Base-by-base conservation (phyloP, 2,888 invertebrate genomes). In the Tiphia femorata region DNA sequence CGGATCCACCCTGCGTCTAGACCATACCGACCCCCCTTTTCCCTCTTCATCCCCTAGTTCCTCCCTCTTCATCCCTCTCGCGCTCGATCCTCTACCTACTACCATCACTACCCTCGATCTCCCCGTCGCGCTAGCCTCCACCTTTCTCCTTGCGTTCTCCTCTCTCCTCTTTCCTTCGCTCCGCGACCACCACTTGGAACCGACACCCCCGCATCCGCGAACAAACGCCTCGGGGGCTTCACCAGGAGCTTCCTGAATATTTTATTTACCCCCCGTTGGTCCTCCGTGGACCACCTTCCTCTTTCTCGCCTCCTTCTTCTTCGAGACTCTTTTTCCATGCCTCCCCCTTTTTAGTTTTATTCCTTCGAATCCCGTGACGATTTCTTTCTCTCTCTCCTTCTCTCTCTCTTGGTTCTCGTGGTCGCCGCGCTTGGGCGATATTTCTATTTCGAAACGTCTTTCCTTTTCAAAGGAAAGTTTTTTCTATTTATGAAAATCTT, bases 191-290 rank as follows among this genome's bases (percentile, higher is more conserved):
- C 62, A 55, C 60, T 68, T 62, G 55, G 49, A 40, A 62, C 64
- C 72, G 66, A 69, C 70, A 70, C 67, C 69, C 57, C 57, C 54
- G 69, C 64, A 62, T 64, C 69, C 53, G 58, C 67, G 73, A 73
- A 76, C 76, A 72, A 78, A 75, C 76, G 71, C 74, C 69, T 62
- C n/a, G n/a, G 64, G 57, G 64, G 72, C 70, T 65, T 59, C 46
- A n/a, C n/a, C n/a, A n/a, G n/a, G 52, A 54, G 65, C 62, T 70
- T 67, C 67, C 64, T 77, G 73, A 80, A 80, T 80, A 78, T 79
- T 80, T 80, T 76, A 80, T 79, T 78, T 72, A 75, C 73, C 73
- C 64, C 54, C 63, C 64, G 61, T 14, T 14, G 33, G 12, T 33
- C 14, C 33, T 33, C 35, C 17, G 8, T 16, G 10, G 27, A 17